These are phyloP conservation scores for Sphaerophoria rueppellii DNA, from an alignment of 2,888 invertebrate genomes.

Conservation along the genomic window DNA sequence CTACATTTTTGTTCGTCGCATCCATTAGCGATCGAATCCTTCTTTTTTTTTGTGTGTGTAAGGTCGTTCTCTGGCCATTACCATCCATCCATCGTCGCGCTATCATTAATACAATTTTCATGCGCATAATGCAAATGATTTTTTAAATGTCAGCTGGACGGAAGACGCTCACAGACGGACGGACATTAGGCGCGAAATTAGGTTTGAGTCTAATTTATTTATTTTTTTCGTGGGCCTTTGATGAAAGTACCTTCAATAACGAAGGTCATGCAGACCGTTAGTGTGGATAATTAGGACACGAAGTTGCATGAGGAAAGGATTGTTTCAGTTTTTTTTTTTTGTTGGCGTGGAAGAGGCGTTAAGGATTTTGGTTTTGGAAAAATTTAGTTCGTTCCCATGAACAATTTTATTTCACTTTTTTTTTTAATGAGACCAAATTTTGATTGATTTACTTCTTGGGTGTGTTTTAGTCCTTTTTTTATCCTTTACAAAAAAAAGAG, in stretches of 20 bases:
- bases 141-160: conserved; percentile 68
- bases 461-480: no score
- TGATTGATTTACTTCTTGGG: no score
- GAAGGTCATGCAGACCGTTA: conserved; percentile 59
- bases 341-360: conserved; percentile 51
- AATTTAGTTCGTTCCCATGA: conserved; percentile 29
- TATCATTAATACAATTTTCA: conserved; percentile 42
- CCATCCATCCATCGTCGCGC: background rate
- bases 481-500: no score
- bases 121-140: conserved; percentile 68
- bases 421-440: background rate
- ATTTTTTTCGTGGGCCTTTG: background rate
- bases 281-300: conserved; percentile 58
- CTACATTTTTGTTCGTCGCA: conserved; percentile 38
- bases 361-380: conserved; percentile 13
- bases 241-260: conserved; percentile 9
- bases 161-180: conserved; percentile 6
- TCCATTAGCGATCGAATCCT: background rate
- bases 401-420: background rate
- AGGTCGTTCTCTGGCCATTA: conserved; percentile 28
- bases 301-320: background rate
- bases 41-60: background rate
- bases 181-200: conserved; percentile 71
- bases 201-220: background rate
- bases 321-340: conserved; percentile 24